Conservation (phyloP, 1,140 invertebrate genomes). For the Musca domestica region DNA sequence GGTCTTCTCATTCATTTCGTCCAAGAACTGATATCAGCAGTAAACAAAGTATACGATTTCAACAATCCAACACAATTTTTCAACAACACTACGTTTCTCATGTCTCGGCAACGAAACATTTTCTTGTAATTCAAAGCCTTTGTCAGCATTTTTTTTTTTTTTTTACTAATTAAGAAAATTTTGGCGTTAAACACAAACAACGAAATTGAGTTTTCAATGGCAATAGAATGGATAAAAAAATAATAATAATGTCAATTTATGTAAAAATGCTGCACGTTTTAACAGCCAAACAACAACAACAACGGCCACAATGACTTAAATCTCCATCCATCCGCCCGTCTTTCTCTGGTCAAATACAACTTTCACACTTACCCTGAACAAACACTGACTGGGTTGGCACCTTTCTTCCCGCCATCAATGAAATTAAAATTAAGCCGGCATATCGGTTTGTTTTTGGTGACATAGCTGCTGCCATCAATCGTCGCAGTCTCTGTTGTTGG, state of each 20-base stretch:
- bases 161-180: conserved; percentile 11
- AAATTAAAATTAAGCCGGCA: not conserved
- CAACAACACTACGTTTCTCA: too few relatives aligned
- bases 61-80: too few relatives aligned
- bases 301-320: not conserved
- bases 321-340: not conserved
- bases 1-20: too few relatives aligned
- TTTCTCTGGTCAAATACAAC: not conserved
- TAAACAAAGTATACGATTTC: too few relatives aligned
- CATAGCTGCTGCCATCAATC: not conserved
- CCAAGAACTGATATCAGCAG: too few relatives aligned
- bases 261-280: too few relatives aligned
- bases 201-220: not conserved
- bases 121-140: too few relatives aligned
- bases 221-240: not conserved
- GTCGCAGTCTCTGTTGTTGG: too few relatives aligned
- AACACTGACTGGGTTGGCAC: too few relatives aligned
- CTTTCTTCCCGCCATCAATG: too few relatives aligned
- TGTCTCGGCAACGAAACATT: too few relatives aligned
- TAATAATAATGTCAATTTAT: not conserved
- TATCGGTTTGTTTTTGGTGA: not conserved
- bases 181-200: not conserved
- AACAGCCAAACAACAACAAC: not conserved
- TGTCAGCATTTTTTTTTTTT: too few relatives aligned
- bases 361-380: conserved; percentile 2